A percentile compares a stretch with the other conserved stretches of the same genome.
Evolutionary conservation across 2,113 vertebrate species (phyloP).

Genomic region (Mustela lutreola): DNA sequence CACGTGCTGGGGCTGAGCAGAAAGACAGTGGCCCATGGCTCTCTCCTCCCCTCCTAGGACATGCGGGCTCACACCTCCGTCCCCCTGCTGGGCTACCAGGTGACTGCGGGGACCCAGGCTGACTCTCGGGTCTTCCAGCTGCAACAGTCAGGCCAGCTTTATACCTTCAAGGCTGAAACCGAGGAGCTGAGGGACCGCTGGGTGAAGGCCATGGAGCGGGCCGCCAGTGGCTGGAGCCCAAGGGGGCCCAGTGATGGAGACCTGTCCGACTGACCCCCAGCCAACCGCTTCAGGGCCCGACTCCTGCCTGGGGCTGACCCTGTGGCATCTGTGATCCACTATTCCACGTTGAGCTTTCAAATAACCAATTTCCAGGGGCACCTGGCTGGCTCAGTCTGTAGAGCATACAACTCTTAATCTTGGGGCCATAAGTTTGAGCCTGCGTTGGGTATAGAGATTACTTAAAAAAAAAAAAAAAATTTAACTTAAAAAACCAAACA

Average conservation of each 20-base stretch:
- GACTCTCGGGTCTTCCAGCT: slow-evolving; percentile 86
- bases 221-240: slow-evolving; percentile 55
- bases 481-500: not conserved
- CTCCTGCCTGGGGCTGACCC: not conserved
- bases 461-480: not conserved
- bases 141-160: slow-evolving; percentile 86
- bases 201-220: slow-evolving; percentile 81
- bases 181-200: slow-evolving; percentile 86
- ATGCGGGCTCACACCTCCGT: slow-evolving; percentile 88
- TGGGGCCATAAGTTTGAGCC: not conserved
- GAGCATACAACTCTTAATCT: not conserved
- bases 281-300: accelerated
- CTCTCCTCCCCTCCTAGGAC: slow-evolving; percentile 81
- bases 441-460: not conserved
- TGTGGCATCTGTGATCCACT: not conserved
- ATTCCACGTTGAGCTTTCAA: not conserved
- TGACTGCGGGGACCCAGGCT: slow-evolving; percentile 73
- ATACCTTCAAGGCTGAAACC: slow-evolving; percentile 85
- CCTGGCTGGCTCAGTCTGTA: not conserved
- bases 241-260: not conserved
- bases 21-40: not conserved
- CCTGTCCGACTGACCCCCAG: slow-evolving; percentile 60
- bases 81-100: slow-evolving; percentile 88
- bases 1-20: accelerated
- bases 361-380: not conserved